Conservation (phyloP, 1,140 invertebrate species). For the Asobara japonica region DNA sequence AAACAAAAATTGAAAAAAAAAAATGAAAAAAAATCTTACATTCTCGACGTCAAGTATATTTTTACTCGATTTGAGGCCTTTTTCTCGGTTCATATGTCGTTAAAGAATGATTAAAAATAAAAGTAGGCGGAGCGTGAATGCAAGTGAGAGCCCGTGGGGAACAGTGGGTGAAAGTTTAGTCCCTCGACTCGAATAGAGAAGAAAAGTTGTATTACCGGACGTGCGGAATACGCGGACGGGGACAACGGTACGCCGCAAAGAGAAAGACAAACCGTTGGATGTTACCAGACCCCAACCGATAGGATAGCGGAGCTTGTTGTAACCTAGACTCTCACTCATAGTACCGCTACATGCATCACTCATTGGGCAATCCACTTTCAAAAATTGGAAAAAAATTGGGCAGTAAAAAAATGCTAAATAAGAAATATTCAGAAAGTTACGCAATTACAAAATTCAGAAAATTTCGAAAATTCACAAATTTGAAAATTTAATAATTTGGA, state of each 20-base stretch:
- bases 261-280: conserved; percentile 4
- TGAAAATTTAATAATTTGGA: no score
- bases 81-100: no score
- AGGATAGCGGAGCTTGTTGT: conserved; percentile 31
- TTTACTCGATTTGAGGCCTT: no score
- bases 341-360: conserved; percentile 48
- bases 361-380: neutral
- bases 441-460: no score
- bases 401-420: no score
- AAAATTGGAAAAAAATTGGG: no score
- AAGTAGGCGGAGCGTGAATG: conserved; percentile 10
- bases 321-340: conserved; percentile 53
- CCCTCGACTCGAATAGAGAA: conserved; percentile 9
- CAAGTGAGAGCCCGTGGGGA: conserved; percentile 47
- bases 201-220: conserved; percentile 18
- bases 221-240: neutral
- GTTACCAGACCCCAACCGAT: conserved; percentile 17
- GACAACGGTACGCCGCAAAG: neutral
- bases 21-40: no score
- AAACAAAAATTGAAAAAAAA: no score
- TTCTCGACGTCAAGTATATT: no score
- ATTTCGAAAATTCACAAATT: no score
- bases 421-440: no score
- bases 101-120: neutral
- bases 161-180: conserved; percentile 54